Base-by-base conservation (phyloP, 1,140 invertebrate species). In the Temnothorax curvispinosus region DNA sequence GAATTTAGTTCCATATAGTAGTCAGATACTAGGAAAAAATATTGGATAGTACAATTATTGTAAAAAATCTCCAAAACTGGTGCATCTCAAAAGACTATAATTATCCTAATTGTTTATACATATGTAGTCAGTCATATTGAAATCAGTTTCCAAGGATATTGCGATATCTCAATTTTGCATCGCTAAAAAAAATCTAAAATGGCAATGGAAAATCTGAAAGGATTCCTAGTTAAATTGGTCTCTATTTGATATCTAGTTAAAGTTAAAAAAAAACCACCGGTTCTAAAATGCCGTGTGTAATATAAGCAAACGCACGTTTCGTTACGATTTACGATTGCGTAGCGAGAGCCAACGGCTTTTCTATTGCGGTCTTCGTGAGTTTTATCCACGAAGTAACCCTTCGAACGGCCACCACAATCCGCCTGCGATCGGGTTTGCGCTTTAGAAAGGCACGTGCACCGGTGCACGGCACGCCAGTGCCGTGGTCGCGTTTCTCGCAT, bases 401-500 rank as follows among this genome's bases (percentile, higher is more conserved):
- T 67, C 77, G 47, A 67, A 67, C 32, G 32, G 47, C 47, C 11
- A 13, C 5, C 60, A 6, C 44, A 47, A 32, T 13, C 18, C 52
- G n/a, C 15, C 9, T 27, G 72, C 69, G 35, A 62, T 58, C 67
- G 74, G 15, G 58, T 67, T 67, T 44, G 75, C 67, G 52, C 62
- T 80, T 80, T 60, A 47, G 87, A 89, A 87, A 89, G 87, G 75
- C 58, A 50, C 67, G 44, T 58, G 60, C 35, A 52, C 47, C 76
- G 54, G 52, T 82, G 60, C 13, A 52, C 72, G 54, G 32, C 18
- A 35, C 27, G 74, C 78, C 74, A 64, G 87, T 87, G 76, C 58
- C 77, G 85, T 41, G 74, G 52, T 89, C 89, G 69, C 76, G 88
- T 90, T 90, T 89, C 84, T 90, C 85, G 78, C 89, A 87, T 89